phyloP scores from a whole-genome alignment of 2,113 vertebrate genomes.

The Pedionomus torquatus region DNA sequence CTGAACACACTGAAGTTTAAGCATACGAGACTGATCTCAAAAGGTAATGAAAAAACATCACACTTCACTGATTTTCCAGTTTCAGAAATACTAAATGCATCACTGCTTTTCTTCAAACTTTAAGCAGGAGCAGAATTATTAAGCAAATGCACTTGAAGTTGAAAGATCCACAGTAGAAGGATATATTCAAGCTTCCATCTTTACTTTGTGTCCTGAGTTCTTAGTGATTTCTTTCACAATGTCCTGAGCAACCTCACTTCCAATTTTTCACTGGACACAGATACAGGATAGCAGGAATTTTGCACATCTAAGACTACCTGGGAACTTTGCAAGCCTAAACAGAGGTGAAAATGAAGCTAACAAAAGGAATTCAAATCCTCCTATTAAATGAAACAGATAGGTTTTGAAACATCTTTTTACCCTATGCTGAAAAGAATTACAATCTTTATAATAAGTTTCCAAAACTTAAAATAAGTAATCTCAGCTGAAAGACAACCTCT shows the following conservation, averaged over 20 bases:
- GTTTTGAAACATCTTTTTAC: neutral
- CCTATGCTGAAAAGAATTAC: neutral
- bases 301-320: neutral
- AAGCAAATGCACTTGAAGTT: neutral
- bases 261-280: neutral
- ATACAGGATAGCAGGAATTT: neutral
- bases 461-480: neutral
- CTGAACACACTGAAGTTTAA: neutral
- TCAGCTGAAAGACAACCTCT: fast-evolving
- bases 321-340: neutral
- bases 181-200: neutral
- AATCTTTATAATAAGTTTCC: neutral
- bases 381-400: neutral
- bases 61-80: neutral
- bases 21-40: neutral
- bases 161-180: neutral
- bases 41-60: neutral
- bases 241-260: neutral
- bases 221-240: neutral
- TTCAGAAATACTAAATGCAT: neutral
- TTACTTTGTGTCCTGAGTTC: neutral
- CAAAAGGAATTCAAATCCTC: neutral
- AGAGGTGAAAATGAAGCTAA: neutral
- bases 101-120: neutral
- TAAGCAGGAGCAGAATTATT: neutral